Evolutionary conservation across 1,140 invertebrate species (phyloP).

Genomic region (Latrodectus geometricus): DNA sequence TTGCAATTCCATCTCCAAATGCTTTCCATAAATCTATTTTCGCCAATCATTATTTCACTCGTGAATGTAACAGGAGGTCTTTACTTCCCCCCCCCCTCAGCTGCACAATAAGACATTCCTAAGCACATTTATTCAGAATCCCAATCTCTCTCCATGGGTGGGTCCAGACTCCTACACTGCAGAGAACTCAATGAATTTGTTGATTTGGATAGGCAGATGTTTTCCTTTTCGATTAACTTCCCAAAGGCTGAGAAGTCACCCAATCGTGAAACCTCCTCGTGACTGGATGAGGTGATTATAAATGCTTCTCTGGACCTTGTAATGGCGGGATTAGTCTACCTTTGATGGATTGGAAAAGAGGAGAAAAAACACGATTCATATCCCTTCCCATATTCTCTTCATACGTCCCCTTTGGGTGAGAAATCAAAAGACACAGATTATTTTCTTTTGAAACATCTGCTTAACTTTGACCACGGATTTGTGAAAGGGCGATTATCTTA

Average conservation of each 20-base stretch:
- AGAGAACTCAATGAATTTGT: background rate
- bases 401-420: background rate
- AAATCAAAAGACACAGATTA: background rate
- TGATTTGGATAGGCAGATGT: background rate
- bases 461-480: background rate
- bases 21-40: too few species aligned
- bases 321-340: constrained; percentile 22
- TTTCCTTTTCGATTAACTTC: background rate
- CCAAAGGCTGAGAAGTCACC: background rate
- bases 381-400: background rate
- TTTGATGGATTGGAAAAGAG: background rate
- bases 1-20: too few species aligned
- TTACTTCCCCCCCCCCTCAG: background rate
- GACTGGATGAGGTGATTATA: background rate
- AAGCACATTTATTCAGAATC: background rate
- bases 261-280: constrained; percentile 1
- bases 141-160: background rate
- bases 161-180: background rate
- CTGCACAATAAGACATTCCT: background rate
- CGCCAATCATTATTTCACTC: background rate
- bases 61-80: background rate
- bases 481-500: background rate
- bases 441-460: background rate
- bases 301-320: constrained; percentile 17
- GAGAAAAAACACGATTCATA: background rate